Percentiles rank a stretch among this genome's conserved stretches.
These are phyloP conservation scores for Drosophila burlai DNA, from an alignment of 1,140 invertebrate species.

Conservation along the genomic window DNA sequence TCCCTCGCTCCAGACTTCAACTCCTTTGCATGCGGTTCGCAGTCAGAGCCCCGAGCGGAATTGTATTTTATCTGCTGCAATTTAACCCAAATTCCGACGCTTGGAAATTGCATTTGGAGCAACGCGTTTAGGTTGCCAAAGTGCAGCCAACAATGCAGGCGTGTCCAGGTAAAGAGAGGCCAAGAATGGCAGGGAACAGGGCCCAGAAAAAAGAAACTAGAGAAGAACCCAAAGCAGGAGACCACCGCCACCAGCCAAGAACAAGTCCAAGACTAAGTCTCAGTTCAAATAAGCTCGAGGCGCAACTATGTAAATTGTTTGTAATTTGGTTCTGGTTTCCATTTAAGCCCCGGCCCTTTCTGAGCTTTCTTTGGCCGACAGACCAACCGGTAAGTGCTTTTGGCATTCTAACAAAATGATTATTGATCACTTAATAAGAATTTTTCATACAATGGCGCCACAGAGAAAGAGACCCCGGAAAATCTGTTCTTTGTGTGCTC, in stretches of 20 bases:
- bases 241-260: constrained; percentile 26
- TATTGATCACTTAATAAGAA: constrained; percentile 84
- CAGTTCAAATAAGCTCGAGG: constrained; percentile 56
- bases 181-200: constrained; percentile 13
- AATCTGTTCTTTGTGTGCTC: constrained; percentile 45
- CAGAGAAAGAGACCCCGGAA: constrained; percentile 10
- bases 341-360: constrained; percentile 50
- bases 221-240: not conserved
- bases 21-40: constrained; percentile 43
- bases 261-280: constrained; percentile 4
- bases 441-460: constrained; percentile 73
- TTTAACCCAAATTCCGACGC: constrained; percentile 81
- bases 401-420: constrained; percentile 81
- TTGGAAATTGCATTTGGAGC: constrained; percentile 77
- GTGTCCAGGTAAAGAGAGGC: constrained; percentile 51
- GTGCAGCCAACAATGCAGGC: constrained; percentile 69
- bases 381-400: constrained; percentile 57
- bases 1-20: constrained; percentile 2
- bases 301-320: constrained; percentile 74
- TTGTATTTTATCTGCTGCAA: constrained; percentile 79
- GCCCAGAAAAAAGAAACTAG: constrained; percentile 2
- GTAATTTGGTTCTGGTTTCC: constrained; percentile 76
- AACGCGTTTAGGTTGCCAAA: constrained; percentile 56
- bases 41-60: constrained; percentile 54
- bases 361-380: constrained; percentile 33